Base-by-base conservation (phyloP, 2,797 vertebrate genomes). In the Rhyacichthys aspro region DNA sequence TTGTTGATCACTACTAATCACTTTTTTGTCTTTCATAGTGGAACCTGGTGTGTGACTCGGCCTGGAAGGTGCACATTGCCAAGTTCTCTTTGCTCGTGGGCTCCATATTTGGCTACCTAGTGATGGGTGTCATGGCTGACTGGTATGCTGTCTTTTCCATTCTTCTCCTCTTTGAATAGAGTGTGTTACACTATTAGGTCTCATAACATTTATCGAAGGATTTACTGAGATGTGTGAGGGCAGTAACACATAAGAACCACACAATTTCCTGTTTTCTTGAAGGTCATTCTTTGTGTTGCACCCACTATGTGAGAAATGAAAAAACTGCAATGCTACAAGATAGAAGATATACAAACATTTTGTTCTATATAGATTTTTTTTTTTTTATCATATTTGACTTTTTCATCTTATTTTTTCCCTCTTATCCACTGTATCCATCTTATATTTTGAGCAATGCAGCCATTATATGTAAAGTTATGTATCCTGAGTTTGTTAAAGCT, bases 51-150 rank as follows among this genome's bases (percentile, higher is more conserved):
- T 99, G 97, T 72, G 95, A 97, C 73, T 95, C 94, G 36, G 91
- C 95, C 74, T 98, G 96, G 96, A 97, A 96, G 88, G 97, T 98
- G 45, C 97, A 99, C 86, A 96, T 98, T 77, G 95, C 96, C 75
- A 98, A 98, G 85, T 98, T 99, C 88, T 98, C 97, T 39, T 82
- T 98, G 60, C 91, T 98, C 60, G 95, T 99, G 86, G 97, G 97
- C 84, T 95, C 97, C 89, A 98, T 98, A 90, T 95, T 97, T 39
- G 97, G 97, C 70, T 98, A 98, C 89, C 91, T 99, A 66, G 93
- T 98, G 90, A 96, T 95, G 89, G 97, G 96, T 88, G 95, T 96
- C 84, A 94, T 99, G 93, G 96, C 96, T 36, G 97, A 99, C 91
- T 99, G 96, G 97, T 99, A 92, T 88, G 95, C 45, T 56, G 14